Base-by-base conservation (phyloP, 1,140 invertebrate genomes). In the Drosophila arizonae region DNA sequence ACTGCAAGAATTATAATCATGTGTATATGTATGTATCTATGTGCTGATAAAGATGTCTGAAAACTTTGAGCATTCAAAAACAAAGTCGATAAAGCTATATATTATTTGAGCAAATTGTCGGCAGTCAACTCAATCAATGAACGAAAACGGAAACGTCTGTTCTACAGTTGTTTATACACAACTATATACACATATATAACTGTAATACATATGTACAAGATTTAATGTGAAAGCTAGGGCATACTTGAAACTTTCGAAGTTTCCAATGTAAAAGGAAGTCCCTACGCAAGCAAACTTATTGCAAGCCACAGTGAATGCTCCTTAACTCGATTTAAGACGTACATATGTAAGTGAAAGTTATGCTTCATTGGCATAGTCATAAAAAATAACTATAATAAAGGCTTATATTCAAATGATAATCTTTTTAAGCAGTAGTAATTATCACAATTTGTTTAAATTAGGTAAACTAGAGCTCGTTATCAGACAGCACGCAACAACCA, bases 1-100 rank as follows among this genome's bases (percentile, higher is more conserved):
- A 92, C 96, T 97, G 95, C 61, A 94, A 90, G 61, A 72, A 71
- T 84, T 69, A 69, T 71, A 72, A 46, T 41, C 62, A 36, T 36
- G 30, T 17, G 30, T n/a, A 50, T 36, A 36, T 48, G n/a, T 43
- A 58, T 56, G 43, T 57, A 45, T 65, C 36, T 33, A 55, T 76
- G 46, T 17, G 30, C 45, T 50, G 39, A 41, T 67, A 55, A 64
- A 69, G 36, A 60, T 61, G 84, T 87, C 82, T 82, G 76, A 43
- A 77, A 87, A 87, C 65, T 88, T 86, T 80, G 45, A 58, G 45
- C 64, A 48, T 67, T 39, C 11, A 48, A 58, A 65, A 64, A 70
- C 75, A 54, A 82, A 81, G 77, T 24, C 30, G 71, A 82, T 72
- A 81, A 76, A 86, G 62, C 75, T 70, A 78, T 79, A 72, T 65